These are phyloP conservation scores for Merodon equestris DNA, from an alignment of 2,888 invertebrate genomes.

Conservation along the genomic window DNA sequence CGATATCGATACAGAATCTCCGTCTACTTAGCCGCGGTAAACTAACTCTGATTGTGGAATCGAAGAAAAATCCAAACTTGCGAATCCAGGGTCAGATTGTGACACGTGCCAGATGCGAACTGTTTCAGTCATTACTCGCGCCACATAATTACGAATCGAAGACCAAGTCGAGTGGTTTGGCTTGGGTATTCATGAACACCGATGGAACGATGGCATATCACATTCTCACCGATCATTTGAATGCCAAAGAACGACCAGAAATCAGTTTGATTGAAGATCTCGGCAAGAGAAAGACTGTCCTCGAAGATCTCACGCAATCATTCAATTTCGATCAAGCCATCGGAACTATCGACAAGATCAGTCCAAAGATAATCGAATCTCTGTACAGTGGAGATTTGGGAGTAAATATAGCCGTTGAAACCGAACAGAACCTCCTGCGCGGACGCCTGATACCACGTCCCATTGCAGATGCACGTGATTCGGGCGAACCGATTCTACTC, in stretches of 20 bases:
- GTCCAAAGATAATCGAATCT: conserved; percentile 89
- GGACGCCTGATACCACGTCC: conserved; percentile 85
- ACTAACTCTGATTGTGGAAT: conserved; percentile 85
- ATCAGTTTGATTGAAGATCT: conserved; percentile 87
- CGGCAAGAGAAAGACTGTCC: conserved; percentile 85
- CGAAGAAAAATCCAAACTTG: conserved; percentile 83
- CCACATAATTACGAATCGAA: conserved; percentile 79
- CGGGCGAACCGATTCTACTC: conserved; percentile 84
- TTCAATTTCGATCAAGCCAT: conserved; percentile 83
- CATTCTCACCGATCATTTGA: conserved; percentile 85
- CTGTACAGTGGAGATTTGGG: conserved; percentile 90
- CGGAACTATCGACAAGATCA: conserved; percentile 87
- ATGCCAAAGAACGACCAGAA: conserved; percentile 81
- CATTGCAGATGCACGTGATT: conserved; percentile 87
- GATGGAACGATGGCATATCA: conserved; percentile 89
- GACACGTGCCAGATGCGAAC: conserved; percentile 88
- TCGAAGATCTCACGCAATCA: conserved; percentile 85
- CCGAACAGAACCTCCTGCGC: conserved; percentile 81
- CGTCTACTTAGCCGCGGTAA: conserved; percentile 88
- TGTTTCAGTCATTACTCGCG: conserved; percentile 86
- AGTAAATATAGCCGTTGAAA: conserved; percentile 85
- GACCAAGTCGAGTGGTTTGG: conserved; percentile 83
- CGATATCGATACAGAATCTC: conserved; percentile 87
- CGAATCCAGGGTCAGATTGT: conserved; percentile 86
- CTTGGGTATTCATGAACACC: conserved; percentile 88